Conservation (phyloP, 2,888 invertebrate genomes). For the Campoplex capitator region DNA sequence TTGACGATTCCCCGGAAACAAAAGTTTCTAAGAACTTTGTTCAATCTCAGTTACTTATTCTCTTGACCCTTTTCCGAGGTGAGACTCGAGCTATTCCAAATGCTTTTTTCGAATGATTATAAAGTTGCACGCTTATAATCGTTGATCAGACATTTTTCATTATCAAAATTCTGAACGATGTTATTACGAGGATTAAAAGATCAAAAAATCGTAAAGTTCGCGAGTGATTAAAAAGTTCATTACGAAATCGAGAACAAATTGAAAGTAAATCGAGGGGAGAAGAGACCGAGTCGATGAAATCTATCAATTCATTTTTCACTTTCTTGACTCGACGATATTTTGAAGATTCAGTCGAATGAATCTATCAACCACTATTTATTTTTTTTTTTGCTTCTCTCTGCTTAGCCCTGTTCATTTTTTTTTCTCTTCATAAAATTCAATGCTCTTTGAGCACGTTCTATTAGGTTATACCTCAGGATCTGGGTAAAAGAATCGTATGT, state of each 20-base stretch:
- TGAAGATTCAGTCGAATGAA: neutral
- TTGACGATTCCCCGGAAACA: neutral
- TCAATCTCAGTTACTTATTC: neutral
- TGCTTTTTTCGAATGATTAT: neutral
- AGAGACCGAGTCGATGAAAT: neutral
- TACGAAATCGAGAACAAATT: neutral
- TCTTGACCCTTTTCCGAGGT: neutral
- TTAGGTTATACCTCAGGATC: conserved; percentile 5
- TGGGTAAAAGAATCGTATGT: neutral
- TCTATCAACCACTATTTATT: neutral
- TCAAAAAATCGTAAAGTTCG: neutral
- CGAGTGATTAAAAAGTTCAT: neutral
- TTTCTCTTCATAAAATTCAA: neutral
- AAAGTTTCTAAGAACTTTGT: neutral
- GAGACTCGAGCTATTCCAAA: neutral
- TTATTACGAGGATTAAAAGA: neutral
- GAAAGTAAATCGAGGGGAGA: neutral
- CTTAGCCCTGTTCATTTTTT: neutral
- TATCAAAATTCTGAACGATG: neutral
- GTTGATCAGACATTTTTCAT: too few relatives aligned
- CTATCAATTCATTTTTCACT: too few relatives aligned
- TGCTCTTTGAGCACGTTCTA: conserved; percentile 2
- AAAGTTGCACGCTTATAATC: neutral
- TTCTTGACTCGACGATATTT: neutral
- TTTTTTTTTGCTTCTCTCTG: neutral